phyloP scores from a whole-genome alignment of 2,888 invertebrate species.

The Cantharis lateralis region DNA sequence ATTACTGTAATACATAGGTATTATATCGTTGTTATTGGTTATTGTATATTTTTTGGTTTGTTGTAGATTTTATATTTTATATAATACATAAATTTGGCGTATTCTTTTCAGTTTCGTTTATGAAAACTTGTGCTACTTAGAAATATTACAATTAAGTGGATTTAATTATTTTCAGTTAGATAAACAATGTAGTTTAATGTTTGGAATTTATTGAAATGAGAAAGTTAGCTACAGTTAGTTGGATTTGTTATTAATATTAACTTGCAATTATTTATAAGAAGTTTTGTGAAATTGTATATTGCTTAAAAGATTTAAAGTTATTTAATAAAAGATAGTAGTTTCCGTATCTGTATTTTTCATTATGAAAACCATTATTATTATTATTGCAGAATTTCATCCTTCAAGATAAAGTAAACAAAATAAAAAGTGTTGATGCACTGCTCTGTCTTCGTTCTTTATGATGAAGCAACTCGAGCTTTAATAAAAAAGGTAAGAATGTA shows the following conservation, averaged over 20 bases:
- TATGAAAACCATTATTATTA: not conserved
- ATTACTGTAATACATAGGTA: not conserved
- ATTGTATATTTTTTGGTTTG: constrained; percentile 20
- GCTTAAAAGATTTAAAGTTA: constrained; percentile 11
- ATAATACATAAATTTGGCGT: constrained; percentile 3
- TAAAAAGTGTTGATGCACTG: too few relatives aligned
- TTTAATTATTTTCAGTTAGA: not conserved
- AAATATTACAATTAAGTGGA: not conserved
- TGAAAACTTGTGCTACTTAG: not conserved
- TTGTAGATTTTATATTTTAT: constrained; percentile 21
- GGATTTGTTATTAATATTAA: constrained; percentile 24
- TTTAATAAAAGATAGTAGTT: not conserved
- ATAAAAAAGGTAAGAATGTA: too few relatives aligned
- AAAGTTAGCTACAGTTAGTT: not conserved
- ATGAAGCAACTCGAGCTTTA: too few relatives aligned
- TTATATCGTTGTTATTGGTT: not conserved
- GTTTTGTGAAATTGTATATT: constrained; percentile 18
- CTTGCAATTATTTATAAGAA: constrained; percentile 19
- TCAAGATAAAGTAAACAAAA: too few relatives aligned
- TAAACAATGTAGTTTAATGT: not conserved
- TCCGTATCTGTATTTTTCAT: not conserved
- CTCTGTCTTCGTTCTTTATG: too few relatives aligned
- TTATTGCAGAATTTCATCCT: too few relatives aligned
- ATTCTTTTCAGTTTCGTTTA: not conserved
- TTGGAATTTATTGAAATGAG: not conserved